Base-by-base conservation (phyloP, 2,113 vertebrate genomes). In the Planiliza haematocheilus region DNA sequence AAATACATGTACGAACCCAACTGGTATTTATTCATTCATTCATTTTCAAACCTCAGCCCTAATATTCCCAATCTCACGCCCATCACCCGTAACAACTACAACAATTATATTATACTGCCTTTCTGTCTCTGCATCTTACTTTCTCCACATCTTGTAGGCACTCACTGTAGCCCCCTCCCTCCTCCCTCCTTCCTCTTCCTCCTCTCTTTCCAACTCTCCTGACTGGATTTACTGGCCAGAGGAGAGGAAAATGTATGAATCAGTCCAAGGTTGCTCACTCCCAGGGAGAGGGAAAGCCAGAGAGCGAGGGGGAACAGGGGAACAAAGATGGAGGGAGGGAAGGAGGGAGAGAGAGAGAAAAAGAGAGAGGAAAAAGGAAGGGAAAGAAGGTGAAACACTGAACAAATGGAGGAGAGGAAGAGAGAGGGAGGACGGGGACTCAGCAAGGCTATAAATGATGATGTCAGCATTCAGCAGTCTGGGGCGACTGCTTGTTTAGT, bases 161-260 rank as follows among this genome's bases (percentile, higher is more conserved):
- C 64, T 60, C 8, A 39, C 67, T 7, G 24, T 30, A 30, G 11
- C 11, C n/a, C 13, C 24, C n/a, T n/a, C 45, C 70, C 45, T 34
- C 12, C 14, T 8, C 59, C 57, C 11, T n/a, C 50, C 38, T 8
- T 37, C 42, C 38, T 34, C 59, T 24, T 39, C 34, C 49, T 36
- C 14, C 24, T 30, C 58, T 46, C 53, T 65, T 73, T 69, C 77
- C 67, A 77, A 74, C 62, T 86, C 75, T 81, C 71, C 70, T 68
- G 74, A 83, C 85, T 89, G 81, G 70, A 86, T 81, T 80, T 86
- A 86, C 83, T 93, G 94, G 91, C 93, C 82, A 92, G 91, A 89
- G 91, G 93, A 94, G 94, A 94, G 94, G 93, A 84, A 89, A 94
- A 93, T 88, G 81, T 91, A 88, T 91, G 92, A 93, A 90, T 93